Conservation (phyloP, 2,888 invertebrate genomes). For the Platycheirus rosarum region DNA sequence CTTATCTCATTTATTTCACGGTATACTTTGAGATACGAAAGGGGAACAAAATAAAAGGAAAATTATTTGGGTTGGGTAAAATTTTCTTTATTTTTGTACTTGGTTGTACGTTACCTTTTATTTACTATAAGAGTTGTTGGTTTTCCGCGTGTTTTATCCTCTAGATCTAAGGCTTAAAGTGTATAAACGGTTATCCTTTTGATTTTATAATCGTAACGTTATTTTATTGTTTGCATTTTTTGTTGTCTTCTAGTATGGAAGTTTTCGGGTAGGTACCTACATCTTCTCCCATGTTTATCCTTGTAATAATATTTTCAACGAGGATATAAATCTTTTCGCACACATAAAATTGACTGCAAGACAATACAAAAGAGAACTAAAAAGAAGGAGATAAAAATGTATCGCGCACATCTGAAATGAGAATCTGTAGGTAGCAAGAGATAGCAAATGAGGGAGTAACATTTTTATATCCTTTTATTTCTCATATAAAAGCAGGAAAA, state of each 20-base stretch:
- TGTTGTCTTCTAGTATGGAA: not conserved
- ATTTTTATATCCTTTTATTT: slow-evolving; percentile 38
- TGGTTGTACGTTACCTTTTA: too few species aligned
- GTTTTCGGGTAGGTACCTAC: slow-evolving; percentile 24
- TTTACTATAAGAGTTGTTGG: too few species aligned
- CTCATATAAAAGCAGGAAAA: slow-evolving; percentile 1
- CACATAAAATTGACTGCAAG: slow-evolving; percentile 67
- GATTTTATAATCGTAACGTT: slow-evolving; percentile 34
- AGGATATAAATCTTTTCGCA: slow-evolving; percentile 69
- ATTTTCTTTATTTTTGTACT: not conserved
- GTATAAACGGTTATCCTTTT: slow-evolving; percentile 35
- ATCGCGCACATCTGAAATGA: slow-evolving; percentile 66
- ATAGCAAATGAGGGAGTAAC: slow-evolving; percentile 38
- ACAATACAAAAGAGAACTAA: slow-evolving; percentile 56
- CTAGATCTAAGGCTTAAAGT: too few species aligned
- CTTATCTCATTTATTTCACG: too few species aligned
- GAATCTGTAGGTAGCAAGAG: slow-evolving; percentile 65
- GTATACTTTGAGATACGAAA: not conserved
- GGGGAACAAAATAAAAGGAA: not conserved
- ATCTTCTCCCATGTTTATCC: slow-evolving; percentile 31
- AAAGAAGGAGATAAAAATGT: slow-evolving; percentile 23
- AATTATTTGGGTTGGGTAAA: not conserved
- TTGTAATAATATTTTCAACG: slow-evolving; percentile 68
- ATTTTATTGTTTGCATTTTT: slow-evolving; percentile 10
- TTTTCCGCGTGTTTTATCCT: too few species aligned